Conservation (phyloP, 1,140 invertebrate species). For the Hestina assimilis region DNA sequence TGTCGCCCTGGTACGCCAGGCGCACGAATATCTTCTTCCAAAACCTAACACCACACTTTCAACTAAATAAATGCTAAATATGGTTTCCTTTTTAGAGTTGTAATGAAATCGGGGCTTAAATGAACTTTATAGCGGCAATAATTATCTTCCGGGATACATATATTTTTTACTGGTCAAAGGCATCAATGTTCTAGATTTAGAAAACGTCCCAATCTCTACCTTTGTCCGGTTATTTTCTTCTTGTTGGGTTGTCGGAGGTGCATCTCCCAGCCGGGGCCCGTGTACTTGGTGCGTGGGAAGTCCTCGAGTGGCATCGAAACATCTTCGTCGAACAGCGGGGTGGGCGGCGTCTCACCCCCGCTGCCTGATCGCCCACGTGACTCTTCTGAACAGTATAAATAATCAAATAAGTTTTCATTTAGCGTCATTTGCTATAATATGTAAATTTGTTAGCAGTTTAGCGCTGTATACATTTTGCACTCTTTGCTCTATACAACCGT, state of each 20-base stretch:
- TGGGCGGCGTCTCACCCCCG: conserved; percentile 86
- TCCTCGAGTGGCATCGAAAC: conserved; percentile 94
- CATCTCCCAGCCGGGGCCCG: conserved; percentile 97
- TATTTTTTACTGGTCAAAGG: too few relatives aligned
- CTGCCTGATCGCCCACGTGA: conserved; percentile 59
- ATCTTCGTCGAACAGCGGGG: conserved; percentile 96
- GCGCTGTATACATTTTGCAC: too few relatives aligned
- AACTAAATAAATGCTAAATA: background rate
- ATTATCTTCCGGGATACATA: too few relatives aligned
- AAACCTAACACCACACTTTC: conserved; percentile 81
- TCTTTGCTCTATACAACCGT: too few relatives aligned
- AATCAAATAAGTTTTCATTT: background rate
- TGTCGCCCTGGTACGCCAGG: conserved; percentile 88
- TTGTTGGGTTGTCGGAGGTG: conserved; percentile 97
- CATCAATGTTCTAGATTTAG: too few relatives aligned
- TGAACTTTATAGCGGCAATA: too few relatives aligned
- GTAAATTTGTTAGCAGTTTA: too few relatives aligned
- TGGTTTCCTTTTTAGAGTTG: too few relatives aligned
- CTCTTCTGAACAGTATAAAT: conserved; percentile 10
- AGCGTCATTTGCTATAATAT: background rate
- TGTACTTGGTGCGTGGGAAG: conserved; percentile 90
- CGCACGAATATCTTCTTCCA: conserved; percentile 98
- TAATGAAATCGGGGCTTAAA: too few relatives aligned
- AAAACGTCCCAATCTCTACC: too few relatives aligned
- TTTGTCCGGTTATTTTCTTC: conserved; percentile 98